Evolutionary conservation across 2,888 invertebrate species (phyloP).

Genomic region (Mythimna vitellina): DNA sequence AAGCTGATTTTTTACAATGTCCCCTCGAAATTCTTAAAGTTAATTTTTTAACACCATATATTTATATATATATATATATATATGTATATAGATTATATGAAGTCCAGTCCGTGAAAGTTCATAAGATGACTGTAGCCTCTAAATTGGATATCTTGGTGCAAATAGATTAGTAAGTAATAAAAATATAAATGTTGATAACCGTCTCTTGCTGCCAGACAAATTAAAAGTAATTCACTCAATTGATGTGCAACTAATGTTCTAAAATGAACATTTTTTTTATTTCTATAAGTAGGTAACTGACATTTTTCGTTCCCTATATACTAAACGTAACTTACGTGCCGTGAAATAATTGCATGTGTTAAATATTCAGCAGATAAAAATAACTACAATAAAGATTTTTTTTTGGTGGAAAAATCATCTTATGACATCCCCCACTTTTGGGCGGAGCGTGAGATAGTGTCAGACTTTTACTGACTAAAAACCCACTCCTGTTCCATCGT

Average conservation of each 20-base stretch:
- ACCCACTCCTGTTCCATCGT: too few relatives aligned
- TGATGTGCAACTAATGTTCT: constrained; percentile 6
- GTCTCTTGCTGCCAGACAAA: constrained; percentile 17
- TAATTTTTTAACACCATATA: too few relatives aligned
- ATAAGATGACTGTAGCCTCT: constrained; percentile 61
- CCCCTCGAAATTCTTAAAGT: too few relatives aligned
- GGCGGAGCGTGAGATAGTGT: too few relatives aligned
- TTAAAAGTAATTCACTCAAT: constrained; percentile 14
- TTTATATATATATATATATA: too few relatives aligned
- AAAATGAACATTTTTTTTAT: background rate
- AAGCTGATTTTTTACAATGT: too few relatives aligned
- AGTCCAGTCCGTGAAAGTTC: constrained; percentile 60
- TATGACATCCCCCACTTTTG: too few relatives aligned
- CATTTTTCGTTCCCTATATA: background rate
- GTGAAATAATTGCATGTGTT: constrained; percentile 10
- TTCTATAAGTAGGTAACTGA: background rate
- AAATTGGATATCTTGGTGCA: constrained; percentile 55
- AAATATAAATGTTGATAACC: constrained; percentile 34
- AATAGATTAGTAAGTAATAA: constrained; percentile 61
- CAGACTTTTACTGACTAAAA: too few relatives aligned
- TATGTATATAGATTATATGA: too few relatives aligned
- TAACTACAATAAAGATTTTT: too few relatives aligned
- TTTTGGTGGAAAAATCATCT: too few relatives aligned
- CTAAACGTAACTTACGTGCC: background rate
- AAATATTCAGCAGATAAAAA: background rate